Conservation (phyloP, 2,113 vertebrate species). For the Rhadina sibilatrix region DNA sequence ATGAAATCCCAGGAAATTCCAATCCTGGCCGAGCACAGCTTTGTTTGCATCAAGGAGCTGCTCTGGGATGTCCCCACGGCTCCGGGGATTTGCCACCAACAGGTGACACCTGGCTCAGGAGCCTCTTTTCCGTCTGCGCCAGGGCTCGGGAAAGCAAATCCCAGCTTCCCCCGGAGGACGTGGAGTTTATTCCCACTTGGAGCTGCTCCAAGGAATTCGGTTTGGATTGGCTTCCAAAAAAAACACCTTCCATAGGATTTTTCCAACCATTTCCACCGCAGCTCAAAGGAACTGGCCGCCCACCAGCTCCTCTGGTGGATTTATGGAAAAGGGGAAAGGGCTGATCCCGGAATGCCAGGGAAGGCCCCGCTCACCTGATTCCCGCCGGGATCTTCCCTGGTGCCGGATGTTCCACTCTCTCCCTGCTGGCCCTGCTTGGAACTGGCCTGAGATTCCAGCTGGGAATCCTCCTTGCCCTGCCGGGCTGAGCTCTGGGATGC, state of each 20-base stretch:
- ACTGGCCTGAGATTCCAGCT: slow-evolving; percentile 52
- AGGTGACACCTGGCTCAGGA: background rate
- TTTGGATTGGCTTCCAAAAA: background rate
- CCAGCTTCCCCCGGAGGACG: background rate
- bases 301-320: background rate
- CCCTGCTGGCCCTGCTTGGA: slow-evolving; percentile 68
- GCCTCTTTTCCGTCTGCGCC: background rate
- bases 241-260: background rate
- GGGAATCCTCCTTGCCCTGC: slow-evolving; percentile 67
- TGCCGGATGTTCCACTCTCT: slow-evolving; percentile 43
- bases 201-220: background rate
- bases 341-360: background rate
- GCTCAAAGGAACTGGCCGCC: background rate
- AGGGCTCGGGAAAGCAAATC: background rate
- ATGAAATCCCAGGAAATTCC: background rate
- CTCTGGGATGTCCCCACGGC: background rate
- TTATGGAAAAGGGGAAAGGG: background rate
- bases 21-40: fast-evolving
- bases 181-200: background rate
- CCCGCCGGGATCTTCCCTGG: slow-evolving; percentile 48
- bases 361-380: slow-evolving; percentile 73
- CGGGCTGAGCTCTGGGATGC: slow-evolving; percentile 44
- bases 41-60: background rate
- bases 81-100: background rate
- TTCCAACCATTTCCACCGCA: background rate